Percentiles rank a stretch among this genome's conserved stretches.
phyloP scores from a whole-genome alignment of 2,888 invertebrate genomes.

The Polymixis lichenea region DNA sequence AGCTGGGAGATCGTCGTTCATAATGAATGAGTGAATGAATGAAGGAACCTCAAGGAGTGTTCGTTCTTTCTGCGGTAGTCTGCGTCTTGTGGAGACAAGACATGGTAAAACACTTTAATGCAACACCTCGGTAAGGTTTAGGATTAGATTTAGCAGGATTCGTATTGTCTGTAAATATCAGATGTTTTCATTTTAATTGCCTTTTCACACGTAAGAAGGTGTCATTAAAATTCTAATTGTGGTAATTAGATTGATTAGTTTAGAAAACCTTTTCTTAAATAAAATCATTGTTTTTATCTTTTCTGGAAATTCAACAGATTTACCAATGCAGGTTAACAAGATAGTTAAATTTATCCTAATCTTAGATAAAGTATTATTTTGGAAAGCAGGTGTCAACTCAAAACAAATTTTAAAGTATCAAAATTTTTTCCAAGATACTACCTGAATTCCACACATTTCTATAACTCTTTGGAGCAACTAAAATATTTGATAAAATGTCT shows the following conservation, averaged over 20 bases:
- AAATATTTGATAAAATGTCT: conserved; percentile 41
- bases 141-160: conserved; percentile 38
- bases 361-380: not conserved
- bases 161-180: not conserved
- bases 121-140: conserved; percentile 35
- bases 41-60: conserved; percentile 54
- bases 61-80: conserved; percentile 56
- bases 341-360: too few species aligned
- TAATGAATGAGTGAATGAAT: conserved; percentile 61
- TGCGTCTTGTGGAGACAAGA: conserved; percentile 53
- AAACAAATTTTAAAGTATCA: too few species aligned
- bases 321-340: too few species aligned
- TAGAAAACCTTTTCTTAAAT: not conserved
- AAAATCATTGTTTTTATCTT: too few species aligned
- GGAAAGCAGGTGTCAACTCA: not conserved
- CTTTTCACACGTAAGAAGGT: not conserved
- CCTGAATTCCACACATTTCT: not conserved
- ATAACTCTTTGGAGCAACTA: conserved; percentile 16
- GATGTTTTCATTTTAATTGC: conserved; percentile 13
- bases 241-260: not conserved
- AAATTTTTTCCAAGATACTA: not conserved
- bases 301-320: not conserved
- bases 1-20: conserved; percentile 36
- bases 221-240: not conserved
- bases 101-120: conserved; percentile 64